phyloP scores from a whole-genome alignment of 2,888 invertebrate genomes.

The Chaitophorus viminalis region DNA sequence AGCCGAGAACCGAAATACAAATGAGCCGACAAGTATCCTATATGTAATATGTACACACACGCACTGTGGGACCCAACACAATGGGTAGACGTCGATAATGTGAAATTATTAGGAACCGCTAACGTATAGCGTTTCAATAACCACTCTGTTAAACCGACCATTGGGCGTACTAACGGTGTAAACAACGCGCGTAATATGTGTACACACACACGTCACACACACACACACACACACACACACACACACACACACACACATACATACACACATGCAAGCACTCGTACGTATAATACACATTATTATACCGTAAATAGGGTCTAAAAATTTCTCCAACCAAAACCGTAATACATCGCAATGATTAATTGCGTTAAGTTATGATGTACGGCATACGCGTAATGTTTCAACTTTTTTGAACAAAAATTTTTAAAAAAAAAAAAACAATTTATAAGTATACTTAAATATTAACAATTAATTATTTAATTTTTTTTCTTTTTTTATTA shows the following conservation, averaged over 20 bases:
- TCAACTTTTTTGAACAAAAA: too few relatives aligned
- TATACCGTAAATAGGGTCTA: not conserved
- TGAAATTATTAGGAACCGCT: constrained; percentile 46
- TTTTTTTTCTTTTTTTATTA: too few relatives aligned
- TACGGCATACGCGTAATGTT: too few relatives aligned
- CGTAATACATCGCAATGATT: not conserved
- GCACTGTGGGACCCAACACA: constrained; percentile 17
- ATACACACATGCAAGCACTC: too few relatives aligned
- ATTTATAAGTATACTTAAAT: too few relatives aligned
- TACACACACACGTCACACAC: not conserved
- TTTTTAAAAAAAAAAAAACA: too few relatives aligned
- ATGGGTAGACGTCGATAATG: constrained; percentile 49
- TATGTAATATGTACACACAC: not conserved
- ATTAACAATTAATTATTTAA: too few relatives aligned
- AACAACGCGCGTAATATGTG: not conserved
- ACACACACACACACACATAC: too few relatives aligned
- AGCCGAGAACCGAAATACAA: constrained; percentile 48
- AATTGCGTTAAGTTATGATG: not conserved
- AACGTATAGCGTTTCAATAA: constrained; percentile 38
- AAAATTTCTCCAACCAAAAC: not conserved
- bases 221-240: too few relatives aligned
- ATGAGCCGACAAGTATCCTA: constrained; percentile 46
- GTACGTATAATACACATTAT: not conserved
- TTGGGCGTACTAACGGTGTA: constrained; percentile 29
- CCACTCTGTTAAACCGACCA: constrained; percentile 28